phyloP scores from a whole-genome alignment of 2,797 vertebrate species.

The Pangasius krempfi region DNA sequence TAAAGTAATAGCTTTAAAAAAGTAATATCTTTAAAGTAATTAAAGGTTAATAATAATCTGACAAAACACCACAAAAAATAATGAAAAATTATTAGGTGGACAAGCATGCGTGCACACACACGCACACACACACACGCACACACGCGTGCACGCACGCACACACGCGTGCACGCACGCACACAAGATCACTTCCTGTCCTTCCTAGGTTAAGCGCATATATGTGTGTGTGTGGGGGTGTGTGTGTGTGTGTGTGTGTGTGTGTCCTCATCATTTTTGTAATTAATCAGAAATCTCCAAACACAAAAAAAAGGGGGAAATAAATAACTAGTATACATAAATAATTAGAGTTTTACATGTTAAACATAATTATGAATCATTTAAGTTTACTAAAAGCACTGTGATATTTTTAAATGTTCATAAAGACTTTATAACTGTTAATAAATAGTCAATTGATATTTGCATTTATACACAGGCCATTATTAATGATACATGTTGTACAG shows the following conservation, averaged over 20 bases:
- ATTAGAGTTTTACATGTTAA: background rate
- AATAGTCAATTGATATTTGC: background rate
- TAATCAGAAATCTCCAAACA: background rate
- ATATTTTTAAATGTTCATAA: background rate
- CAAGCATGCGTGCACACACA: background rate
- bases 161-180: background rate
- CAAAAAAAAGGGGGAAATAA: background rate
- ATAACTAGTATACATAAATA: background rate
- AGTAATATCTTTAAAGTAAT: no score
- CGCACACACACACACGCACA: background rate
- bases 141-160: background rate
- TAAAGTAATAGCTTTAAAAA: no score
- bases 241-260: no score
- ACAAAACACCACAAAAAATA: background rate
- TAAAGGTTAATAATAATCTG: background rate
- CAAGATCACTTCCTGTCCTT: background rate
- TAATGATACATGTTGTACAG: no score
- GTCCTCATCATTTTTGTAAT: background rate
- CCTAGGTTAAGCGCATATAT: background rate
- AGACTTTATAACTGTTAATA: background rate
- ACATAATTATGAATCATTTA: background rate
- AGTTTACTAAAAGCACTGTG: background rate
- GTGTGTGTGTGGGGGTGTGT: no score
- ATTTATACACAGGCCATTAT: background rate
- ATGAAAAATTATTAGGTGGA: background rate